These are phyloP conservation scores for Carassius gibelio DNA, from an alignment of 2,113 vertebrate genomes.

Conservation along the genomic window DNA sequence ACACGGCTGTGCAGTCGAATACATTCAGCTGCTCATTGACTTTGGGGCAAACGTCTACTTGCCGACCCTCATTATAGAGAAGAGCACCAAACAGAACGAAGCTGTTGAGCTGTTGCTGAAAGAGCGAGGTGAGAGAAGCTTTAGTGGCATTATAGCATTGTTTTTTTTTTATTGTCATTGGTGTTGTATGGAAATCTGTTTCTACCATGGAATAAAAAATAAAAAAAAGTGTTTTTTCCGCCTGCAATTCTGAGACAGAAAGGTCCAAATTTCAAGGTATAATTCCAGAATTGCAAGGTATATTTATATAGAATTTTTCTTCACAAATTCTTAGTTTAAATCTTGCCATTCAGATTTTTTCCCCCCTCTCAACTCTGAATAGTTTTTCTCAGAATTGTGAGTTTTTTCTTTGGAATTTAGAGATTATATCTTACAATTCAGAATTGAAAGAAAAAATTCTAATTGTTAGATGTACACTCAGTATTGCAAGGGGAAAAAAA, in stretches of 20 bases:
- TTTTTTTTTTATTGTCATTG: not conserved
- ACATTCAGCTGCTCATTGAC: slow-evolving; percentile 87
- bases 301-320: no score
- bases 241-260: no score
- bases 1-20: slow-evolving; percentile 81
- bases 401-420: not conserved
- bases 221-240: no score
- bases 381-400: no score
- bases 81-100: slow-evolving; percentile 73
- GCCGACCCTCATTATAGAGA: slow-evolving; percentile 71
- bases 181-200: not conserved
- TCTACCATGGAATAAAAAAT: no score
- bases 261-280: no score
- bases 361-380: no score
- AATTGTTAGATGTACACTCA: no score
- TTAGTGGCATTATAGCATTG: not conserved
- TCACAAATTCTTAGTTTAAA: no score
- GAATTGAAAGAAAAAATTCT: not conserved
- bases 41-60: slow-evolving; percentile 91
- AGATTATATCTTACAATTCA: not conserved
- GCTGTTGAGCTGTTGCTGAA: slow-evolving; percentile 81
- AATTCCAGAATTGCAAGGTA: no score
- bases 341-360: no score
- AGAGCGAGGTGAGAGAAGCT: slow-evolving; percentile 81
- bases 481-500: no score